phyloP scores from a whole-genome alignment of 2,888 invertebrate species.

The Caenorhabditis angaria region DNA sequence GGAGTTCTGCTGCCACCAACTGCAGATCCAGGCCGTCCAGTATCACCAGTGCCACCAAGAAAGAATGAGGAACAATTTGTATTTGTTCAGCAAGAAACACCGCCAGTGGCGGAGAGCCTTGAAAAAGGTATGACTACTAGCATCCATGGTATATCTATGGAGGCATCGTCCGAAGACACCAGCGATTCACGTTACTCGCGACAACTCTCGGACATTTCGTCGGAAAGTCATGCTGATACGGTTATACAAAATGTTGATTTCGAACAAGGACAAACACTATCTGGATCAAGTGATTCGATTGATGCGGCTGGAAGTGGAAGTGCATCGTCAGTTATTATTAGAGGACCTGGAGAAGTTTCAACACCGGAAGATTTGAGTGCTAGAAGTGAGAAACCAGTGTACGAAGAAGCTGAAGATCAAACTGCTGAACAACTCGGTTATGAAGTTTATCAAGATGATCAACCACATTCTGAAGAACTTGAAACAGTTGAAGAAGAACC shows the following conservation, averaged over 20 bases:
- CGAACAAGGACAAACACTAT: slow-evolving; percentile 10
- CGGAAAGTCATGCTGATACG: slow-evolving; percentile 52
- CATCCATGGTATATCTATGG: slow-evolving; percentile 50
- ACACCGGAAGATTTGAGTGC: slow-evolving; percentile 7
- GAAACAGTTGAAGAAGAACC: slow-evolving; percentile 66
- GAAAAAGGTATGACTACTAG: slow-evolving; percentile 17
- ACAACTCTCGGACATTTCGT: slow-evolving; percentile 52
- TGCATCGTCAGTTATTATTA: slow-evolving; percentile 22
- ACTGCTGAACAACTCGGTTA: slow-evolving; percentile 41
- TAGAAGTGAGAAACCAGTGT: not conserved
- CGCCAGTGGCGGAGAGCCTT: slow-evolving; percentile 17
- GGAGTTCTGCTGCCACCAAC: slow-evolving; percentile 52
- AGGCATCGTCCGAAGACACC: slow-evolving; percentile 38
- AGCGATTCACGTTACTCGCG: slow-evolving; percentile 49
- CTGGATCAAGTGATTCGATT: slow-evolving; percentile 45
- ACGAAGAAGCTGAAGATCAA: slow-evolving; percentile 10
- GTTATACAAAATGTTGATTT: slow-evolving; percentile 36
- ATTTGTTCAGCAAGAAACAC: slow-evolving; percentile 37
- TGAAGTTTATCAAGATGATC: slow-evolving; percentile 38
- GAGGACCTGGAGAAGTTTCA: not conserved
- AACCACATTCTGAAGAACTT: slow-evolving; percentile 41
- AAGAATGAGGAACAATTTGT: slow-evolving; percentile 35
- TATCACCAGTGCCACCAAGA: slow-evolving; percentile 60
- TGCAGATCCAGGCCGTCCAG: slow-evolving; percentile 57
- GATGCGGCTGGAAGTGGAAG: slow-evolving; percentile 14